Evolutionary conservation across 2,113 vertebrate species (phyloP), one percentile per base, ranked within the genome.

Genomic region (Fulmarus glacialis): DNA sequence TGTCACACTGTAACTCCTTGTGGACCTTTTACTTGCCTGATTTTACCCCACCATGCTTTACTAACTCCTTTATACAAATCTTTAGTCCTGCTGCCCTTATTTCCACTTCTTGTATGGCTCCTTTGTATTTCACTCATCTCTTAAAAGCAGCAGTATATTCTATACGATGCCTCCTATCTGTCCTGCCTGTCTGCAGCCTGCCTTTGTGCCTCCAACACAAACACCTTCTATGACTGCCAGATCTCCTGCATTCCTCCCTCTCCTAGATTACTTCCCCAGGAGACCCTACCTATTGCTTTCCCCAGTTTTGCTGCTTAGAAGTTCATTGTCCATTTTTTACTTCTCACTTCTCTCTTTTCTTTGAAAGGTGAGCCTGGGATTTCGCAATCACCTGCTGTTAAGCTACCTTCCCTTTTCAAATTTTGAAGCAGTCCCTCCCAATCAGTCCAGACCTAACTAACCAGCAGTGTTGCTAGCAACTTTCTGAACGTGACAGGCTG

Each of bases 381-480:
- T 94, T 72, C 63, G 22, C 32, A 73, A 30, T 43, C 26, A 21
- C 26, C 55, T 43, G 18, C 66, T 75, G 21, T n/a, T 71, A 75
- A 80, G 34, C 48, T 68, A 87, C 26, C 14, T 70, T 71, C 7
- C 27, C 17, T 56, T 70, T 62, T 59, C 7, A 59, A 20, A 42
- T 50, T 89, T 21, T 47, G 83, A 87, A 82, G 77, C 11, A 36
- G n/a, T 47, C 26, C 18, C 24, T 66, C 50, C 20, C 59, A 15
- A 15, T 26, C 60, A 66, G 42, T 32, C 34, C 20, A 80, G 75
- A 52, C 34, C 26, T 21, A 78, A 29, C 26, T 20, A 78, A 29
- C 30, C 2, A 75, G 42, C 11, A 55, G 81, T 21, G 66, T 55
- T 52, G 24, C 59, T 2, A 58, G n/a, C 0, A 0, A 6, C 19